These are phyloP conservation scores for Tinamus guttatus DNA, from an alignment of 2,113 vertebrate genomes.

Conservation along the genomic window DNA sequence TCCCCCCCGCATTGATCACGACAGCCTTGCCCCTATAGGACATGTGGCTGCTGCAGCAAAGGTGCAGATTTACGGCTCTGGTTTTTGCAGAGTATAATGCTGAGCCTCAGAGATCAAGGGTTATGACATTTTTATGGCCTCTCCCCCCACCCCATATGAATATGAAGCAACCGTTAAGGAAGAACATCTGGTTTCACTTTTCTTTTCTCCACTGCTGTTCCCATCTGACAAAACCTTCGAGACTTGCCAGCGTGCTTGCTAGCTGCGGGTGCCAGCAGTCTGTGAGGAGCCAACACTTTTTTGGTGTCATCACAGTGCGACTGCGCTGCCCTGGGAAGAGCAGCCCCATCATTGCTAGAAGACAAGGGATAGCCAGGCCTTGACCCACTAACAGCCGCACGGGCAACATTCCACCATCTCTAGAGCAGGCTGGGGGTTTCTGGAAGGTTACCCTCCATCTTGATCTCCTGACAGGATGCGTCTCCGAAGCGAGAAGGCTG, in stretches of 20 bases:
- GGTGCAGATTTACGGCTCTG: conserved; percentile 60
- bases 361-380: background rate
- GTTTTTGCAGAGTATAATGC: conserved; percentile 63
- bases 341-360: background rate
- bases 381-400: background rate
- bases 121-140: conserved; percentile 79
- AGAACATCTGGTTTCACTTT: conserved; percentile 84
- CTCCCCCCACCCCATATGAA: conserved; percentile 25
- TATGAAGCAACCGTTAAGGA: conserved; percentile 73
- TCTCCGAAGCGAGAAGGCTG: background rate
- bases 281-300: conserved; percentile 26
- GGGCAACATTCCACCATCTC: background rate
- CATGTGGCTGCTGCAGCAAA: background rate
- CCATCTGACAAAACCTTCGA: conserved; percentile 75
- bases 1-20: background rate
- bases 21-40: background rate
- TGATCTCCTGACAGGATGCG: background rate
- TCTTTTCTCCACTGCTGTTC: conserved; percentile 72
- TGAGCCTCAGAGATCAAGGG: conserved; percentile 70
- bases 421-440: background rate
- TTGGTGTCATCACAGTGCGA: conserved; percentile 14
- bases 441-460: conserved; percentile 11
- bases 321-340: background rate
- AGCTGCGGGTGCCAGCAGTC: conserved; percentile 2
- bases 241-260: conserved; percentile 67